phyloP scores from a whole-genome alignment of 1,140 invertebrate species.

The Tetraneura akinire region DNA sequence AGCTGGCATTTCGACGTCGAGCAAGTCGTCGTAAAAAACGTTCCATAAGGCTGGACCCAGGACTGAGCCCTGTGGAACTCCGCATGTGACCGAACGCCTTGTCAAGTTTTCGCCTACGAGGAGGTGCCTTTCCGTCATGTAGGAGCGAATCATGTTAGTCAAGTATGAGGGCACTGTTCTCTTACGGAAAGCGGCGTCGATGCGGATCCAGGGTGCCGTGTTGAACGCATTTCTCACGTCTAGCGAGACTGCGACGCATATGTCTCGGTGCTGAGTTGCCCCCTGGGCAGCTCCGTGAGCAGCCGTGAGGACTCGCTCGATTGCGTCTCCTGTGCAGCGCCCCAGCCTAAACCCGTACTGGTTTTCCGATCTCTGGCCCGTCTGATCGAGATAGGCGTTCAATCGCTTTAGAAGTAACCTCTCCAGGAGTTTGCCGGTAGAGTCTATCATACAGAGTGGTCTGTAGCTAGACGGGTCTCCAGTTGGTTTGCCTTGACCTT shows the following conservation, averaged over 20 bases:
- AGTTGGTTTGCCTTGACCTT: background rate
- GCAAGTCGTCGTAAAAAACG: no score
- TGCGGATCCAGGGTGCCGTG: background rate
- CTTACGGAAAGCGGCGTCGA: background rate
- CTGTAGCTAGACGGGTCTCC: background rate
- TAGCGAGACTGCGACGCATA: background rate
- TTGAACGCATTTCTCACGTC: background rate
- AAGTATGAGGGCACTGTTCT: fast-evolving
- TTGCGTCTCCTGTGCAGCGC: background rate
- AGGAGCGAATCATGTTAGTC: fast-evolving
- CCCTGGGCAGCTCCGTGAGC: background rate
- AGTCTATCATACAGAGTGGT: background rate
- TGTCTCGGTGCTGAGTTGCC: background rate
- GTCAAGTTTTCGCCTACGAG: no score
- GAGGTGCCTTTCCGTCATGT: background rate
- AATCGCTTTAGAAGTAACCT: background rate
- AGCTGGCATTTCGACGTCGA: no score
- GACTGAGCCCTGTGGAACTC: no score
- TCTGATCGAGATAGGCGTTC: background rate
- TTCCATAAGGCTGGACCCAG: no score
- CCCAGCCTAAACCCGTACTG: background rate
- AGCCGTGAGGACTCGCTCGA: fast-evolving
- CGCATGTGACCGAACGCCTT: no score
- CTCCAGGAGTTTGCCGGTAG: background rate
- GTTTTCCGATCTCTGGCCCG: background rate